Evolutionary conservation across 1,140 invertebrate genomes (phyloP), one percentile per base, ranked within the genome.

Genomic region (Caenorhabditis latens): DNA sequence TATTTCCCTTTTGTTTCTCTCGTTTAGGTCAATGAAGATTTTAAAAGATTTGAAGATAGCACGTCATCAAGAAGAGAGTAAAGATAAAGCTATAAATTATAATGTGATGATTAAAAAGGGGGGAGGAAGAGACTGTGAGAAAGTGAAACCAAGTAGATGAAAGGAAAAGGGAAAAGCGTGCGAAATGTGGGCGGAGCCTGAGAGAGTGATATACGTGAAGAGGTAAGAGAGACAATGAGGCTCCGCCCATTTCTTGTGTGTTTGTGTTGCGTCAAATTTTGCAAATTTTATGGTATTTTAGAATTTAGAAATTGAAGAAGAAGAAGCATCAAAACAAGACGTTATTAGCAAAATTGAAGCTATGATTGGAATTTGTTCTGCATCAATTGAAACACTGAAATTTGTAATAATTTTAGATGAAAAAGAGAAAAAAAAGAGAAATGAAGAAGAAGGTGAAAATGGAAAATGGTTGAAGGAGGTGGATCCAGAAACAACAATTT

Each of bases 141-240:
- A 58, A 58, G 57, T 58, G 57, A 58, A 58, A 58, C 21, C 57
- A 32, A 40, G 63, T 67, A 42, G 24, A 75, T 19, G 43, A 75
- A 75, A 75, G 67, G 57, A 21, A 58, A 58, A 58, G 24, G 71
- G 71, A 50, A 79, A 79, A 79, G 71, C 71, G 71, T 79, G 71
- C 71, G 71, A 79, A 79, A 79, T 79, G 71, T 79, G 71, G 71
- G 71, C 43, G 71, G 71, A 79, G 71, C 16, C 46, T 14, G 67
- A 79, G 65, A 79, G 71, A 79, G 46, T 24, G 71, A 13, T 50
- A 46, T 5, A 79, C 71, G 71, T 79, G 71, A 79, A 21, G 71
- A 79, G 71, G 14, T 14, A 19, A 16, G 4, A 19, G 46, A 42
- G 71, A 48, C 46, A 11, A 11, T n/a, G 57, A 46, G 43, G 46